Evolutionary conservation across 2,888 invertebrate genomes (phyloP), one percentile per base, ranked within the genome.

Genomic region (Tolmerus cingulatus): DNA sequence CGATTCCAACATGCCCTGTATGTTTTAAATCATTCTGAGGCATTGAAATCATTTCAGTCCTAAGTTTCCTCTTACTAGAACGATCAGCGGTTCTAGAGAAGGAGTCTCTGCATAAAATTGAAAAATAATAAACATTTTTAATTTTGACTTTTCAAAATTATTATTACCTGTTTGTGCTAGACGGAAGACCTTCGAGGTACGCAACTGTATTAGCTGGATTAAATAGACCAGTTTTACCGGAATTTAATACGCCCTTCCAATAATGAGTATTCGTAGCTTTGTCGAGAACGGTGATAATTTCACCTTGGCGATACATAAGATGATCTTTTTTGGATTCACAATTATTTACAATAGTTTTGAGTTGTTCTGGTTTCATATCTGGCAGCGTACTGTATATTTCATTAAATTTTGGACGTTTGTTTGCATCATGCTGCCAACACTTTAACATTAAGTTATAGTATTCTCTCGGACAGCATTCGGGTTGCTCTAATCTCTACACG

Each of bases 11-110:
- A 92, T 99, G 99, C 0, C 95, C 94, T 0, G 98, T 99, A 92
- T 99, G 99, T 90, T 98, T 97, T 27, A 99, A 95, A 92, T 99
- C 99, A 57, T 98, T 98, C 92, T 99, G 98, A 0, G 99, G 99
- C 88, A 97, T 96, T 79, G 98, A 98, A 90, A 99, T 99, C 98
- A 98, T 98, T 91, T 97, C 97, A 9, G 97, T 95, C 87, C 96
- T 95, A 87, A 98, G 94, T 89, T 96, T 95, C 86, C 96, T 93
- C 91, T 94, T 94, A 90, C 94, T 94, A 19, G 94, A 94, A 74
- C 94, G 93, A 89, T 95, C 95, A 87, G 90, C 91, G 5, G 93
- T 93, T 55, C 95, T 93, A 88, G 95, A 95, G 90, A 95, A 95
- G 0, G 95, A 94, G 90, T 95, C 95, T 5, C 94, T 93, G 14